Evolutionary conservation across 35 echinoderm and acorn worm species (phyloP), one percentile per base, ranked within the genome.

Genomic region (Stichopus chloronotus): DNA sequence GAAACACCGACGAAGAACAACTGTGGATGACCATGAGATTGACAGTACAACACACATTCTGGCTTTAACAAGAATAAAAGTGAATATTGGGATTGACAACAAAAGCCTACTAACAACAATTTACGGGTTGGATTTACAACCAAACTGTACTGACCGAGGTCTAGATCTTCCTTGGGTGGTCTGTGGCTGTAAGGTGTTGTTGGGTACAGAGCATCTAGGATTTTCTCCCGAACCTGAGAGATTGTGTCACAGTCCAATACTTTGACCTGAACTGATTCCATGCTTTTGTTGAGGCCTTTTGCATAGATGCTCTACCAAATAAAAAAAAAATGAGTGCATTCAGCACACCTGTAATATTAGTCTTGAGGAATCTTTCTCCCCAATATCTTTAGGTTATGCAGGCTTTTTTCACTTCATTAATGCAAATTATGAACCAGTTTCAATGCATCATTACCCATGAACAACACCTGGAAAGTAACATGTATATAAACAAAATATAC

Each of bases 221-320:
- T 96, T 76, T 99, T 99, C 56, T 96, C 97, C 68, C 96, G 96
- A 58, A 90, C 93, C 82, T 99, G 97, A 12, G 90, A 95, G 72
- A 99, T 99, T 13, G 97, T 95, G 60, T 99, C 97, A 76, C 89
- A 95, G 83, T 96, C 94, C 16, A 99, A 69, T 25, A 96, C 97
- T 82, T 96, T 96, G 2, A 99, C 97, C 80, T 96, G 93, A 4
- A 99, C 76, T 25, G 93, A 76, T 69, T 94, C 85, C 61, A 93
- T 90, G 81, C 92, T 94, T 16, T 90, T 91, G 80, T 94, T 93
- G 43, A 95, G 91, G 57, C 96, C 96, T 87, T 86, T 94, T 88
- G 96, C 96, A 94, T 96, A 92, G 83, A 98, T 92, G 14, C 84
- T 95, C 96, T 98, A 69, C 2, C 76, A 87, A 79, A 63, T 8